Base-by-base conservation (phyloP, 1,140 invertebrate genomes). In the Mamestra configurata region DNA sequence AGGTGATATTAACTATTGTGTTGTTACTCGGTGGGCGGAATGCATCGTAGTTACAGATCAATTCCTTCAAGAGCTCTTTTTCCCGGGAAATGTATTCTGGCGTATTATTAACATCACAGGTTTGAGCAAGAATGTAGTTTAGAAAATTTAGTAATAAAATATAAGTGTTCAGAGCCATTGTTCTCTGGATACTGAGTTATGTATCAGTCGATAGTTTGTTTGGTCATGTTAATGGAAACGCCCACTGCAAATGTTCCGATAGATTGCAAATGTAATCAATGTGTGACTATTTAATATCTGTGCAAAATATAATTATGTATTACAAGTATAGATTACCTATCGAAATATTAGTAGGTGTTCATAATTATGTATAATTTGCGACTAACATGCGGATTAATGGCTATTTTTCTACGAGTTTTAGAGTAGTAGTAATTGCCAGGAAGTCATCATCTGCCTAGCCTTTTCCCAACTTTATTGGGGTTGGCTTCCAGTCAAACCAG, bases 121-220 rank as follows among this genome's bases (percentile, higher is more conserved):
- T 20, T 22, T 66, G 13, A 8, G n/a, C 35, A 0, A 40, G 18
- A 40, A 8, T 20, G 18, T 3, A 11, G 8, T 66, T 66, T 1
- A 66, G 10, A n/a, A 40, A 13, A 2, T 20, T 8, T 66, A 66
- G 35, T 8, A 66, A 0, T 13, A 66, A 20, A 66, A 66, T 66
- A 40, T 66, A 40, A 66, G 61, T 66, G 61, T 22, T 4, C 61
- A 18, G 10, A 11, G 35, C 35, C 61, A 66, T 66, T 18, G 35
- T 66, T 40, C 5, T 2, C 4, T n/a, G 4, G 15, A 13, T 7
- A 66, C 35, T 66, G 35, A 35, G n/a, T 37, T 18, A n/a, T 10
- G 5, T 35, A 20, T 35, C 35, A 31, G n/a, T 4, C 8, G 4
- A 8, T 15, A 24, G 4, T 7, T 22, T 10, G 0, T 61, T n/a